phyloP scores from a whole-genome alignment of 2,888 invertebrate species.

The Lasioglossum villosulum region DNA sequence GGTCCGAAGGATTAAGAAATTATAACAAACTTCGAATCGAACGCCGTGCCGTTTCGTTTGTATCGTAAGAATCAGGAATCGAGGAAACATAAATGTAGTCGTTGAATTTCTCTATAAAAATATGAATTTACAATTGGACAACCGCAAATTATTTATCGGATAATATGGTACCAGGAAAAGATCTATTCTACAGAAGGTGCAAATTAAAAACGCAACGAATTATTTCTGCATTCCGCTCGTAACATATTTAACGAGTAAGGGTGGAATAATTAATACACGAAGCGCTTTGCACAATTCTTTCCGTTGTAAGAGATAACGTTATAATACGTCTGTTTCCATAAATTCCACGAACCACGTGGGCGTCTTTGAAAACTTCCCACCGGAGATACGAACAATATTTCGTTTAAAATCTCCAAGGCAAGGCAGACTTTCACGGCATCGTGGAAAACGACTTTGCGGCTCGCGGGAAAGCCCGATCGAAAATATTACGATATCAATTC shows the following conservation, averaged over 20 bases:
- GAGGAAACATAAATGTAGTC: neutral
- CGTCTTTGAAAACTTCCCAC: neutral
- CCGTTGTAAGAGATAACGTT: neutral
- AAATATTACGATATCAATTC: conserved; percentile 34
- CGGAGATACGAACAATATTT: neutral
- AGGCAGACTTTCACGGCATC: neutral
- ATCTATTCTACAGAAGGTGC: neutral
- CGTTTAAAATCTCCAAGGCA: neutral
- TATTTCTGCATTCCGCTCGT: neutral
- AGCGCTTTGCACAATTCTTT: neutral
- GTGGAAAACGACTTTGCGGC: conserved; percentile 3
- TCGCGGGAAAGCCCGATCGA: conserved; percentile 20
- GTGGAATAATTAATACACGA: neutral
- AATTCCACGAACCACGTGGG: neutral
- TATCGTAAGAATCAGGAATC: neutral
- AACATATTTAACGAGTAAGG: neutral
- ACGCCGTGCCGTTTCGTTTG: neutral
- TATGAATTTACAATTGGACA: neutral
- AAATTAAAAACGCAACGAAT: neutral
- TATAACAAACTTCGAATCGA: neutral
- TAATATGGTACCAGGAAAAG: neutral
- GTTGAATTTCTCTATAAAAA: neutral
- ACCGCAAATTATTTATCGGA: neutral
- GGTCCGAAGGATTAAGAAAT: neutral
- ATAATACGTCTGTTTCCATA: neutral